A percentile compares a stretch with the other conserved stretches of the same genome.
Evolutionary conservation across 2,797 vertebrate species (phyloP).

Genomic region (Darevskia mixta): DNA sequence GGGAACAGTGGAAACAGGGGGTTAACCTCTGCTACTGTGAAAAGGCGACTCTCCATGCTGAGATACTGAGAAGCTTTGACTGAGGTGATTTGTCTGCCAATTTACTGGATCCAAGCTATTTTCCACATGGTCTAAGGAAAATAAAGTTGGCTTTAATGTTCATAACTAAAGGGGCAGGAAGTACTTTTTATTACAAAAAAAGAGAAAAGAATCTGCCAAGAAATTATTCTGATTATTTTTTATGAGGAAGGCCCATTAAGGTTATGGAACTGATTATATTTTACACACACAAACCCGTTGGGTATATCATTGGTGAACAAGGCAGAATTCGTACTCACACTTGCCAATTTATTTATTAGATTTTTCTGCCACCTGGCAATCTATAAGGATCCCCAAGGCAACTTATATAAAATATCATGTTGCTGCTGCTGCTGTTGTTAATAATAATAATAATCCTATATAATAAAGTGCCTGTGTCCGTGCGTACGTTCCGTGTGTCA

Average conservation of each 20-base stretch:
- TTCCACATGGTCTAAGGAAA: not conserved
- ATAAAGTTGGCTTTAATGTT: not conserved
- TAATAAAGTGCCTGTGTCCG: too few species aligned
- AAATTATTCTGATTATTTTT: slow-evolving; percentile 63
- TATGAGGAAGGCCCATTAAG: slow-evolving; percentile 61
- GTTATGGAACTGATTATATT: slow-evolving; percentile 61
- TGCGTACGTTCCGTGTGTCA: too few species aligned
- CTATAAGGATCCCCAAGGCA: not conserved
- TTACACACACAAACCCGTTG: slow-evolving; percentile 27
- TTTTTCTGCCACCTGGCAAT: not conserved
- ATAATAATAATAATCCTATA: not conserved
- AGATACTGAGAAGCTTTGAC: too few species aligned
- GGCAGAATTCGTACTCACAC: slow-evolving; percentile 22
- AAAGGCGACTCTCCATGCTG: too few species aligned
- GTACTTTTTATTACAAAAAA: not conserved
- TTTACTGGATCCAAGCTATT: slow-evolving; percentile 16
- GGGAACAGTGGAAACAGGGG: too few species aligned
- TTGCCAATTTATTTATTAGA: slow-evolving; percentile 31
- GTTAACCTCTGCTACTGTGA: too few species aligned
- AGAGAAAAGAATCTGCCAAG: slow-evolving; percentile 47
- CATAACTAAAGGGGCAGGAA: slow-evolving; percentile 28
- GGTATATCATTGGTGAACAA: not conserved
- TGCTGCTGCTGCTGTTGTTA: too few species aligned
- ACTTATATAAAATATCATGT: not conserved
- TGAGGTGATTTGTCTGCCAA: too few species aligned